Percentiles rank a stretch among this genome's conserved stretches.
Evolutionary conservation across 2,113 vertebrate genomes (phyloP).

Genomic region (Takifugu bimaculatus): DNA sequence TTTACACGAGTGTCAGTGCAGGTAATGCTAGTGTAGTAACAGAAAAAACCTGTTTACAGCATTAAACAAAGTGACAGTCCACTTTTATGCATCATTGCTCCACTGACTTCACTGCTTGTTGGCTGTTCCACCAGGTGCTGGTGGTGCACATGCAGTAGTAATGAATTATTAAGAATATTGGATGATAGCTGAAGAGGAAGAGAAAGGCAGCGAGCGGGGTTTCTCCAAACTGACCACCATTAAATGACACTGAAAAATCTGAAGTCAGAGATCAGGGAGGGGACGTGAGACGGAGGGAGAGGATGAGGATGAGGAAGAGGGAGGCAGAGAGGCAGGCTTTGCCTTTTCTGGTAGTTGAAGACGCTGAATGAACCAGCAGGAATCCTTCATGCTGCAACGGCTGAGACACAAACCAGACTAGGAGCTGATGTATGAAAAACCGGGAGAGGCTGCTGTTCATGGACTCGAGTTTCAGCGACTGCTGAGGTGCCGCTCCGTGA

Average conservation of each 20-base stretch:
- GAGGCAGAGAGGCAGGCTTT: conserved; percentile 63
- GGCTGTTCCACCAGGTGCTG: too few relatives aligned
- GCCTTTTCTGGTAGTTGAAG: conserved; percentile 78
- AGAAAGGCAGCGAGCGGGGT: conserved; percentile 5
- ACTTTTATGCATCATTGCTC: too few relatives aligned
- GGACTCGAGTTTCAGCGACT: conserved; percentile 52
- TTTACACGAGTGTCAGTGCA: too few relatives aligned
- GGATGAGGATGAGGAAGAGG: conserved; percentile 30
- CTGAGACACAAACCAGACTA: conserved; percentile 70
- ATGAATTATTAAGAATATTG: background rate
- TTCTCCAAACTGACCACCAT: background rate
- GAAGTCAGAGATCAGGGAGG: conserved; percentile 71
- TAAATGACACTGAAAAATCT: conserved; percentile 29
- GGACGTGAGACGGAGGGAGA: conserved; percentile 40
- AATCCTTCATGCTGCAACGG: conserved; percentile 54
- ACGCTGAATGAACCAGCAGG: conserved; percentile 49
- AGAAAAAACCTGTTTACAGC: too few relatives aligned
- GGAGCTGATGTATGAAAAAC: conserved; percentile 39
- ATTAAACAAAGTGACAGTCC: too few relatives aligned
- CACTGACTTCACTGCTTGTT: too few relatives aligned
- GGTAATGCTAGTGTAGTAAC: too few relatives aligned
- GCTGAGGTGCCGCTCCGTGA: conserved; percentile 47
- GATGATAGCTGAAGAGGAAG: background rate
- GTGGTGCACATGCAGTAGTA: background rate
- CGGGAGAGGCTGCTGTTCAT: conserved; percentile 32